These are phyloP conservation scores for Tetragonula carbonaria DNA, from an alignment of 2,888 invertebrate genomes.

Conservation along the genomic window DNA sequence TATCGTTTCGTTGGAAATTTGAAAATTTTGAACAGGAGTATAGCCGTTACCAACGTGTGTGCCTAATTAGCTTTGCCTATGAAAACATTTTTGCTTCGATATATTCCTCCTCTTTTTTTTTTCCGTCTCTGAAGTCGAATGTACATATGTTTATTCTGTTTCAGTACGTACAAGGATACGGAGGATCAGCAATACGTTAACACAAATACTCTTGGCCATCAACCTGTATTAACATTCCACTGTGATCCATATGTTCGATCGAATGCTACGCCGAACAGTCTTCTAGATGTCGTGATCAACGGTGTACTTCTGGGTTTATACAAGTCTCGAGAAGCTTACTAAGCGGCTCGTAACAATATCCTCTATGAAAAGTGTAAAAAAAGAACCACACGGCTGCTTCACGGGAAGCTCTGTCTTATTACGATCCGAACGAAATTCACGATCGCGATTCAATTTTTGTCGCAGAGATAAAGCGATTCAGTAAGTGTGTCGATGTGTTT, in stretches of 20 bases:
- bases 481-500: neutral
- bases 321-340: slow-evolving; percentile 70
- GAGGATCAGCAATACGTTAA: slow-evolving; percentile 57
- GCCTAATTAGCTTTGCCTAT: too few relatives aligned
- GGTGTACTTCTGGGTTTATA: slow-evolving; percentile 83
- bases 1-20: too few relatives aligned
- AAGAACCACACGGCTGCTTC: neutral
- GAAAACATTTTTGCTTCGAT: neutral
- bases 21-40: too few relatives aligned
- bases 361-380: neutral
- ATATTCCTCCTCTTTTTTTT: neutral
- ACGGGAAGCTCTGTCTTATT: neutral
- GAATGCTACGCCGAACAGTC: slow-evolving; percentile 75
- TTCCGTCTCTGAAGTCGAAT: neutral
- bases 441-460: too few relatives aligned
- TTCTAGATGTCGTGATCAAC: slow-evolving; percentile 83
- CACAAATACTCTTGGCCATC: slow-evolving; percentile 75
- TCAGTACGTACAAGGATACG: slow-evolving; percentile 68
- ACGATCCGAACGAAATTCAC: slow-evolving; percentile 9
- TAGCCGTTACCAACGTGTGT: too few relatives aligned
- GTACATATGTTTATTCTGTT: slow-evolving; percentile 34
- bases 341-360: neutral
- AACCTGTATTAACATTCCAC: slow-evolving; percentile 81
- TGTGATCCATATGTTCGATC: slow-evolving; percentile 82
- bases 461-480: slow-evolving; percentile 14